Evolutionary conservation across 1,140 invertebrate genomes (phyloP), one percentile per base, ranked within the genome.

Genomic region (Drosophila varians): DNA sequence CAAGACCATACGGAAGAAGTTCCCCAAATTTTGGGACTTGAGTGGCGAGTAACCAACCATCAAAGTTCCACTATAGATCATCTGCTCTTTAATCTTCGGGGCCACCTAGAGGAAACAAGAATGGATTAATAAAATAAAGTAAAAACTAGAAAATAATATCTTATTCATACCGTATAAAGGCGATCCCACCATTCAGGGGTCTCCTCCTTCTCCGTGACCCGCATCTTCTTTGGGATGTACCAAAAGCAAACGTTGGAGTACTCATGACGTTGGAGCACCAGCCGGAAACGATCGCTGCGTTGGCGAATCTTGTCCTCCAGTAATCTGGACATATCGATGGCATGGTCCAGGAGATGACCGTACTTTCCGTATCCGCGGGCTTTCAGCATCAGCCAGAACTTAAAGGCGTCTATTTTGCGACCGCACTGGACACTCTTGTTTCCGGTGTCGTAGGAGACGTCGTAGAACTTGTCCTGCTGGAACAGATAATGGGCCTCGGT

Each of bases 401-500:
- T 99, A 73, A 98, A 95, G 1, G 96, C 95, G 90, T 99, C 98
- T 56, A 97, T 96, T 92, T 98, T 98, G 28, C 98, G 93, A 1
- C 98, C 98, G 90, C 98, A 99, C 90, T 98, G 97, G 2, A 99
- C 93, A 62, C 96, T 97, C 58, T 98, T 98, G 89, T 99, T 97
- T 0, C 98, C 98, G 0, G 96, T 96, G 84, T 99, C 97, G 91
- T 96, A 99, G 7, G 92, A 93, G 0, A 96, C 94, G 86, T 98
- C 97, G 84, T 99, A 99, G 90, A 97, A 96, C 90, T 99, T 99
- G 87, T 98, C 97, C 74, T 96, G 95, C 82, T 98, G 97, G 82
- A 98, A 98, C 1, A 98, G 92, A 89, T 98, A 99, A 28, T 94
- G 93, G 0, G 97, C 97, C 0, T 94, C 93, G 0, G 95, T 94